These are phyloP conservation scores for Amphipoea oculea DNA, from an alignment of 2,888 invertebrate genomes.

Conservation along the genomic window DNA sequence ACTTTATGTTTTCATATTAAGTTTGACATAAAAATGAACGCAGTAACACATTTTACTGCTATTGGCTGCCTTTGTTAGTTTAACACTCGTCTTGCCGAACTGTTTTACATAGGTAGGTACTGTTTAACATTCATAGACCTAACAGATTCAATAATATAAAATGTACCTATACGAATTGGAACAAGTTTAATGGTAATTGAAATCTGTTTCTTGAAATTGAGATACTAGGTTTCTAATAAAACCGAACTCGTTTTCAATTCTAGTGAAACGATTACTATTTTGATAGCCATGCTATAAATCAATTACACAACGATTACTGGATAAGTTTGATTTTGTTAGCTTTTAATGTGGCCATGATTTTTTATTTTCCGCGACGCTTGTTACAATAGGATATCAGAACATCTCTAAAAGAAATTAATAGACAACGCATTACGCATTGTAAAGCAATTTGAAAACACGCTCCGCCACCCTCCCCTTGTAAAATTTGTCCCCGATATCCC, in stretches of 20 bases:
- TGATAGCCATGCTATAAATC: slow-evolving; percentile 35
- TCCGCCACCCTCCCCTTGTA: slow-evolving; percentile 84
- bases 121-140: slow-evolving; percentile 30
- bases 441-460: slow-evolving; percentile 88
- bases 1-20: slow-evolving; percentile 85
- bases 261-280: slow-evolving; percentile 10
- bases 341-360: slow-evolving; percentile 22
- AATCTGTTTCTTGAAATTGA: slow-evolving; percentile 42
- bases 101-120: slow-evolving; percentile 41
- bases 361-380: slow-evolving; percentile 15
- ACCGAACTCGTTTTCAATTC: slow-evolving; percentile 37
- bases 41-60: slow-evolving; percentile 77
- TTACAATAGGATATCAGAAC: slow-evolving; percentile 35
- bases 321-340: not conserved
- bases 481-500: slow-evolving; percentile 89
- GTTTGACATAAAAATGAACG: slow-evolving; percentile 82
- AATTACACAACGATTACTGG: slow-evolving; percentile 9
- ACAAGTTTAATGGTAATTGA: slow-evolving; percentile 30
- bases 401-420: slow-evolving; percentile 80
- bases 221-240: slow-evolving; percentile 36
- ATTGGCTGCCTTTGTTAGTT: slow-evolving; percentile 76
- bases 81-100: slow-evolving; percentile 61
- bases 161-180: not conserved
- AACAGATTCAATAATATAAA: slow-evolving; percentile 12
- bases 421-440: slow-evolving; percentile 85